These are phyloP conservation scores for Aplidium turbinatum DNA, from an alignment of 23 tunicate genomes.

Conservation along the genomic window DNA sequence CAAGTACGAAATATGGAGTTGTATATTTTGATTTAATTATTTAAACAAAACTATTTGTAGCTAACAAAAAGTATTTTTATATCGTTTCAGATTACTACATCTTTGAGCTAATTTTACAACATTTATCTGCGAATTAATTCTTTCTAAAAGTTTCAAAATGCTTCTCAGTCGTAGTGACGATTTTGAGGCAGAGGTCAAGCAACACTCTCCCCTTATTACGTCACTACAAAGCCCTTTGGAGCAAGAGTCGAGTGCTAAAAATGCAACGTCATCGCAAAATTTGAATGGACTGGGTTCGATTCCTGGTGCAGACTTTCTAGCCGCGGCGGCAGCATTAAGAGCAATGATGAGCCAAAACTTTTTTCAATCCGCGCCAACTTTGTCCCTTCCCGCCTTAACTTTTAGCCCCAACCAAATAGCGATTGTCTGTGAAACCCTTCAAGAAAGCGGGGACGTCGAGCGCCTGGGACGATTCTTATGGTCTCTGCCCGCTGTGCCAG, in stretches of 20 bases:
- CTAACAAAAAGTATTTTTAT: no score
- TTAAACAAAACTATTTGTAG: no score
- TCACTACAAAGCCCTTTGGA: not conserved
- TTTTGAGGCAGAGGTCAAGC: not conserved
- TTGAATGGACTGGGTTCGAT: conserved; percentile 23
- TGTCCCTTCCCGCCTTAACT: conserved; percentile 53
- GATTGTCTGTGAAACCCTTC: conserved; percentile 84
- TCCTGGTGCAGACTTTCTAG: conserved; percentile 30
- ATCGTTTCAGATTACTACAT: no score
- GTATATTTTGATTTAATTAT: no score
- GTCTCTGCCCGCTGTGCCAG: conserved; percentile 91
- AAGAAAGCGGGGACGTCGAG: conserved; percentile 82
- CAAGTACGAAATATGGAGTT: no score
- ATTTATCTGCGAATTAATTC: no score
- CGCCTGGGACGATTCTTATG: conserved; percentile 90
- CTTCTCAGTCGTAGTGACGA: conserved; percentile 3
- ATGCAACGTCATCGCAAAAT: not conserved
- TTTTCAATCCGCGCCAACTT: conserved; percentile 26
- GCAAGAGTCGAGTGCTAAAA: not conserved
- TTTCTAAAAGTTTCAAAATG: no score
- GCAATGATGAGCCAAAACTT: conserved; percentile 41
- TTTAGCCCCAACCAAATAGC: conserved; percentile 75
- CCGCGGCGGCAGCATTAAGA: conserved; percentile 46
- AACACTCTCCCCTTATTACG: not conserved
- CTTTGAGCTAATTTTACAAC: no score